phyloP scores from a whole-genome alignment of 2,797 vertebrate species.

The Sarcophilus harrisii region DNA sequence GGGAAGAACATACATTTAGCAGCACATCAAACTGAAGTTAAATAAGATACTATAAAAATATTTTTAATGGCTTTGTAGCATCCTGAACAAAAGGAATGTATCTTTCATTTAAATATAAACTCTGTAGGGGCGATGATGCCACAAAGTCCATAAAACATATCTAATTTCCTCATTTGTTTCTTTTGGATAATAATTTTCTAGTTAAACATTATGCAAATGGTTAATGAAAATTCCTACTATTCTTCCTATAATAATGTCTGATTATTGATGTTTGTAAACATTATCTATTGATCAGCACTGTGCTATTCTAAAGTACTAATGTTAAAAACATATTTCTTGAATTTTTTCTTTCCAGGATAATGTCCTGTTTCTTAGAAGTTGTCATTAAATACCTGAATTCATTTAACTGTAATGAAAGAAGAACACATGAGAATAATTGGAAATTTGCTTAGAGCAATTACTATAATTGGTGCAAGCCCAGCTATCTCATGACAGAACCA shows the following conservation, averaged over 20 bases:
- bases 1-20: background rate
- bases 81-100: background rate
- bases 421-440: background rate
- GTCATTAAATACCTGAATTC: background rate
- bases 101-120: background rate
- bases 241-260: background rate
- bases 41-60: background rate
- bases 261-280: background rate
- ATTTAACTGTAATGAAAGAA: background rate
- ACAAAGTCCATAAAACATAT: background rate
- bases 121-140: background rate
- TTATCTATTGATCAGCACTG: background rate
- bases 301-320: background rate
- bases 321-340: background rate
- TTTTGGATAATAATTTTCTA: background rate
- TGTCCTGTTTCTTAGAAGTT: background rate
- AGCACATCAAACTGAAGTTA: background rate
- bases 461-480: background rate
- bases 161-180: background rate
- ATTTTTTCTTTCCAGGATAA: background rate
- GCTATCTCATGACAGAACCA: background rate
- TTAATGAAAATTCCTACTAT: background rate
- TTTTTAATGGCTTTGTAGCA: background rate
- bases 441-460: background rate
- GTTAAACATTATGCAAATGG: background rate